Base-by-base conservation (phyloP, 2,113 vertebrate genomes). In the Melozone crissalis region DNA sequence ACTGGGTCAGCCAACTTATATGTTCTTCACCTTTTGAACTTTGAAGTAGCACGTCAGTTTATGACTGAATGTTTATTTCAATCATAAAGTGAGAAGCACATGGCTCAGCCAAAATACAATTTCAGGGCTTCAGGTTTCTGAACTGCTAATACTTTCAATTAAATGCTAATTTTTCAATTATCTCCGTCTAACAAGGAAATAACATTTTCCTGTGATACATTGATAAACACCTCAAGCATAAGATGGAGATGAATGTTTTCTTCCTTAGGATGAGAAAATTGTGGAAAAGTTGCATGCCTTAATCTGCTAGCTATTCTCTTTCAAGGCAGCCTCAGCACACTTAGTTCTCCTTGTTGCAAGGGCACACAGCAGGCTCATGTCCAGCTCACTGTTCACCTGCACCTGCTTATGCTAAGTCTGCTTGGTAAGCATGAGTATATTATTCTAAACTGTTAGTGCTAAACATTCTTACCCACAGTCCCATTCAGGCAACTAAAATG, bases 401-500 rank as follows among this genome's bases (percentile, higher is more conserved):
- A 31, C 7, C 26, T 57, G 31, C 10, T 52, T 41, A 15, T 28
- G 6, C 17, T 61, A 67, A 54, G 69, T 61, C 33, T 7, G 0
- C n/a, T 66, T 26, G 11, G 49, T 73, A 28, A 69, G 11, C 22
- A 62, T 1, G 0, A 37, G 5, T 65, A 15, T 52, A 28, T 15
- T 44, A 31, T 11, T 47, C 35, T 33, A 43, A 58, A 43, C 10
- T 24, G 10, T 33, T 27, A 11, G 9, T 26, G 23, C 20, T 52
- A 66, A 71, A 37, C 21, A 58, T 43, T 82, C 52, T 89, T 93
- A 97, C 91, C 76, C 90, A 66, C 10, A 92, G 49, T 67, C 69
- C 63, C 66, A 90, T 63, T 72, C 33, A 11, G 57, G 82, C 51
- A 89, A 93, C 27, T 66, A 88, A 93, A 95, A 95, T 46, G 30